Evolutionary conservation across 2,113 vertebrate species (phyloP), one percentile per base, ranked within the genome.

Genomic region (Amblyopsis rosae): DNA sequence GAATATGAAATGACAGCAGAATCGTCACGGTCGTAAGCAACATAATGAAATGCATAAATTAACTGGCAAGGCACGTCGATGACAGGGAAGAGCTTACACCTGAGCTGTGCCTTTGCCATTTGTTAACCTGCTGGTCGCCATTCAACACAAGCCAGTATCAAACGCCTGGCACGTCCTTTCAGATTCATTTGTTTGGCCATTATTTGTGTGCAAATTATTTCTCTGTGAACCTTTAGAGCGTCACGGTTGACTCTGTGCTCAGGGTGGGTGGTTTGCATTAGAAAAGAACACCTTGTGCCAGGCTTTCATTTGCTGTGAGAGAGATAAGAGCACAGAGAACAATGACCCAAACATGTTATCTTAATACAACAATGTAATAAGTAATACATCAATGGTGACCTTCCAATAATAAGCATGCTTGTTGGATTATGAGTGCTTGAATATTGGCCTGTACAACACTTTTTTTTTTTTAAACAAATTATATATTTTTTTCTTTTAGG

Each of bases 271-370:
- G 50, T 47, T 58, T 47, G 6, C 16, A 58, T 69, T 49, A 59
- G 63, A 69, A 45, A 63, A 19, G 33, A 59, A 69, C 65, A 75
- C 48, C n/a, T 62, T 49, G 16, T 49, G 46, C 16, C 35, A 10
- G 45, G 11, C 35, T 7, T 60, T 59, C 19, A 15, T 59, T 12
- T 33, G 9, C 12, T 59, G 19, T 12, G 6, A 19, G 7, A 32
- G 13, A 26, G 32, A 33, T 32, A 13, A 59, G 57, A 32, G 57
- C 57, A 59, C 12, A 12, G 19, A 13, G 19, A 33, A 59, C 12
- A 12, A 12, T 13, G 7, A 15, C 6, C 6, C 54, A 10, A 9
- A 19, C 9, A 26, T 17, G 5, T n/a, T 17, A 9, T 56, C 35
- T 41, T 41, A 5, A 41, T 41, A 41, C 7, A 41, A 41, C 35